phyloP scores from a whole-genome alignment of 2,888 invertebrate genomes.

The Lasioglossum marginatum region DNA sequence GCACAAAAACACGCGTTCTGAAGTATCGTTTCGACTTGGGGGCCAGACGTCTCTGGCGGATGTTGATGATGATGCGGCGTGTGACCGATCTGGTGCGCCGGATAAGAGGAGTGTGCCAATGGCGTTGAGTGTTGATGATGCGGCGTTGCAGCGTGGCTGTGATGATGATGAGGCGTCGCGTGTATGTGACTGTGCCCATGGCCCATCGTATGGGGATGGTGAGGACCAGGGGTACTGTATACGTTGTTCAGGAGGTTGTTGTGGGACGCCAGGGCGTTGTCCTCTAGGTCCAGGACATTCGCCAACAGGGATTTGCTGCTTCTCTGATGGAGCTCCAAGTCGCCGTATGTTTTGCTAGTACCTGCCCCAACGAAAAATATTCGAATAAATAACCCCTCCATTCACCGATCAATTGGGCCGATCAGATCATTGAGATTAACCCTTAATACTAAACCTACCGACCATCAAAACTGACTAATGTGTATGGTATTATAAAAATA shows the following conservation, averaged over 20 bases:
- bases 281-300: slow-evolving; percentile 98
- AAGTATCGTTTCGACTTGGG: slow-evolving; percentile 90
- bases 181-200: slow-evolving; percentile 84
- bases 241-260: slow-evolving; percentile 83
- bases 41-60: slow-evolving; percentile 88
- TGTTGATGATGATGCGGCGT: slow-evolving; percentile 84
- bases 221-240: slow-evolving; percentile 83
- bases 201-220: slow-evolving; percentile 80
- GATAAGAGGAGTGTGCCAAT: slow-evolving; percentile 76
- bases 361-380: slow-evolving; percentile 85
- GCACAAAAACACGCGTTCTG: slow-evolving; percentile 95
- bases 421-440: background rate
- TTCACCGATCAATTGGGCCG: background rate
- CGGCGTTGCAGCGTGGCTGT: slow-evolving; percentile 82
- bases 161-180: slow-evolving; percentile 83
- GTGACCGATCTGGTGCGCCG: slow-evolving; percentile 80
- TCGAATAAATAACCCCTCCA: background rate
- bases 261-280: slow-evolving; percentile 88
- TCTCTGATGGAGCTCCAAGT: slow-evolving; percentile 94
- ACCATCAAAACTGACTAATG: too few species aligned
- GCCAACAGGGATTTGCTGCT: slow-evolving; percentile 98
- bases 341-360: slow-evolving; percentile 90
- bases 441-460: too few species aligned
- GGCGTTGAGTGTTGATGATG: slow-evolving; percentile 76
- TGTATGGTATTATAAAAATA: too few species aligned